Percentiles rank a stretch among this genome's conserved stretches.
Evolutionary conservation across 2,888 invertebrate genomes (phyloP).

Genomic region (Elegia similella): DNA sequence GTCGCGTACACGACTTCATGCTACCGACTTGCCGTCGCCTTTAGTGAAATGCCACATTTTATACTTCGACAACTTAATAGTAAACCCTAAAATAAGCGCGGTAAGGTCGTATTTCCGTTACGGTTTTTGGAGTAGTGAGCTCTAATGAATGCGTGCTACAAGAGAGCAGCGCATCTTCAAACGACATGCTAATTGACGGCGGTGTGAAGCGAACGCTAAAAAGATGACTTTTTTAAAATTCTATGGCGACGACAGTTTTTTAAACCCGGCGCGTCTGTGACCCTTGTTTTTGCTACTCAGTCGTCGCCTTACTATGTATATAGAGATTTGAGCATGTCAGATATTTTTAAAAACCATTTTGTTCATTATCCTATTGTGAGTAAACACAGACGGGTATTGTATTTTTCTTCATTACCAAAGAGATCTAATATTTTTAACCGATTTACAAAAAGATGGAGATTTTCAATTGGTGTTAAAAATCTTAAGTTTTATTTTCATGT

Average conservation of each 20-base stretch:
- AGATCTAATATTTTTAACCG: too few relatives aligned
- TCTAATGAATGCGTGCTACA: constrained; percentile 42
- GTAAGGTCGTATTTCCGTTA: constrained; percentile 41
- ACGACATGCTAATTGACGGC: constrained; percentile 78
- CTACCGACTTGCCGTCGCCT: constrained; percentile 49
- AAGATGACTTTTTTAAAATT: constrained; percentile 50
- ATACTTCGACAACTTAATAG: constrained; percentile 40
- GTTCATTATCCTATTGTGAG: too few relatives aligned
- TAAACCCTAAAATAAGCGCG: constrained; percentile 48
- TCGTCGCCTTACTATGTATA: background rate
- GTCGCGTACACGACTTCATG: constrained; percentile 73
- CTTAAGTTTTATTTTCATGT: too few relatives aligned
- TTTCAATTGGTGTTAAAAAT: too few relatives aligned
- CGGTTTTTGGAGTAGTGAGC: constrained; percentile 34
- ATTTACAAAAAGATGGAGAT: too few relatives aligned
- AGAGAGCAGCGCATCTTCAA: constrained; percentile 69
- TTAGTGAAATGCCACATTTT: constrained; percentile 55
- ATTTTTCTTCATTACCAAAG: too few relatives aligned
- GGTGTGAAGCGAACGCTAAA: constrained; percentile 60
- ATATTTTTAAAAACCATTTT: too few relatives aligned
- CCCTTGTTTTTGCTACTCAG: background rate
- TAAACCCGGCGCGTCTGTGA: background rate
- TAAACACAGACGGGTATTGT: too few relatives aligned
- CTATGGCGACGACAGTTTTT: constrained; percentile 32
- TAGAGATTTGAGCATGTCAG: too few relatives aligned